Evolutionary conservation across 2,888 invertebrate species (phyloP).

Genomic region (Melinaea marsaeus): DNA sequence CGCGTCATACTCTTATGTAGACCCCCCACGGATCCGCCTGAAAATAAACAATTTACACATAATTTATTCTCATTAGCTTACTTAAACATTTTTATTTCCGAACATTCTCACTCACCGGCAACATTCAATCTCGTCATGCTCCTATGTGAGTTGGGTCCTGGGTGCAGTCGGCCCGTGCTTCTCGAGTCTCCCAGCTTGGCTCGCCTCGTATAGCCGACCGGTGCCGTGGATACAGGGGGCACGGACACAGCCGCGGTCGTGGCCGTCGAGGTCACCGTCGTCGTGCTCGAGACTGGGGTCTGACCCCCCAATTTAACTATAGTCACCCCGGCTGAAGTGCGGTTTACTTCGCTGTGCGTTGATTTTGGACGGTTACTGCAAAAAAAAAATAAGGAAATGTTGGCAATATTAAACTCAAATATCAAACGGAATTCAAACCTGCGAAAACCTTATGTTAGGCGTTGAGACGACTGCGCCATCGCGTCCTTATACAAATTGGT

Average conservation of each 20-base stretch:
- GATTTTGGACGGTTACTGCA: constrained; percentile 58
- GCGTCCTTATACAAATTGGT: no score
- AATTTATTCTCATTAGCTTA: neutral
- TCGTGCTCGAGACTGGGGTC: constrained; percentile 19
- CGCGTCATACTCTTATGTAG: constrained; percentile 91
- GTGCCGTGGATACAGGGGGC: constrained; percentile 32
- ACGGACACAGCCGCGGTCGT: constrained; percentile 50
- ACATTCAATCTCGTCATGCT: constrained; percentile 89
- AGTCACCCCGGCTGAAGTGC: constrained; percentile 86
- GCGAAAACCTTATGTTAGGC: no score
- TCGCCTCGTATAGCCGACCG: constrained; percentile 74
- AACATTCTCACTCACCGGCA: constrained; percentile 65
- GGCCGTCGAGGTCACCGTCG: constrained; percentile 32
- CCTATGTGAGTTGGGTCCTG: constrained; percentile 84
- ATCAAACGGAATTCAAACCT: no score
- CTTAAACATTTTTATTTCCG: neutral
- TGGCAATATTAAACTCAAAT: no score
- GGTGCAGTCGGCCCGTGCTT: constrained; percentile 85
- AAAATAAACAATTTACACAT: constrained; percentile 8
- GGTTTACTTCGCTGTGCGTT: constrained; percentile 79
- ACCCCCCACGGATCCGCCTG: constrained; percentile 85
- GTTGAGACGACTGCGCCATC: no score
- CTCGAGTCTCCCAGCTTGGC: constrained; percentile 86
- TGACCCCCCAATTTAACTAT: constrained; percentile 84
- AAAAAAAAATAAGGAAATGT: constrained; percentile 5